Evolutionary conservation across 1,140 invertebrate species (phyloP).

Genomic region (Meloidogyne exigua): DNA sequence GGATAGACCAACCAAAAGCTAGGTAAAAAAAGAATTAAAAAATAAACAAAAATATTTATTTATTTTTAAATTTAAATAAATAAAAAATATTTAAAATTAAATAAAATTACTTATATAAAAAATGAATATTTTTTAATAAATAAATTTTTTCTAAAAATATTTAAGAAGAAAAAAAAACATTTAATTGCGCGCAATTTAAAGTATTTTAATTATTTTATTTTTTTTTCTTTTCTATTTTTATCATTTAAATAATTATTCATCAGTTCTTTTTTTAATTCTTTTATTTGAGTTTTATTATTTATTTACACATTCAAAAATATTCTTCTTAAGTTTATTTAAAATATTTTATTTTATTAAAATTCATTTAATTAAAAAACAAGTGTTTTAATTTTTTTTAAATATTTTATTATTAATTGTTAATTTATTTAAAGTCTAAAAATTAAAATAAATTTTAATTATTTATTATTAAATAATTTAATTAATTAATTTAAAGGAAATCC

Average conservation of each 20-base stretch:
- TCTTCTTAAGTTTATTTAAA: background rate
- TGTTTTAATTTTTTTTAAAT: too few species aligned
- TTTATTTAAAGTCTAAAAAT: too few species aligned
- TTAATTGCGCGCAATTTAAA: background rate
- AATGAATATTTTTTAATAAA: too few species aligned
- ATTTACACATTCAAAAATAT: background rate
- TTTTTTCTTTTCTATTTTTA: background rate
- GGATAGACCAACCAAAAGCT: background rate
- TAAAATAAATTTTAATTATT: too few species aligned
- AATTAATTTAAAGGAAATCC: constrained; percentile 48
- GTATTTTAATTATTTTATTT: background rate
- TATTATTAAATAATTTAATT: too few species aligned
- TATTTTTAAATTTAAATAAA: too few species aligned
- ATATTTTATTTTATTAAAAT: too few species aligned
- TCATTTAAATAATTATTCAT: background rate
- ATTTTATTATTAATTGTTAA: too few species aligned
- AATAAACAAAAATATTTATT: too few species aligned
- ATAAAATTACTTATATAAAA: too few species aligned
- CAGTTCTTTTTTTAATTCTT: background rate
- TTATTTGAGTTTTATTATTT: background rate
- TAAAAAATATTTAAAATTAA: too few species aligned
- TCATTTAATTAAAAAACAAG: too few species aligned
- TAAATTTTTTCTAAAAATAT: background rate
- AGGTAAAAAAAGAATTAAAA: background rate
- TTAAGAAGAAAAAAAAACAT: background rate